phyloP scores from a whole-genome alignment of 2,888 invertebrate species.

The Xylota sylvarum region DNA sequence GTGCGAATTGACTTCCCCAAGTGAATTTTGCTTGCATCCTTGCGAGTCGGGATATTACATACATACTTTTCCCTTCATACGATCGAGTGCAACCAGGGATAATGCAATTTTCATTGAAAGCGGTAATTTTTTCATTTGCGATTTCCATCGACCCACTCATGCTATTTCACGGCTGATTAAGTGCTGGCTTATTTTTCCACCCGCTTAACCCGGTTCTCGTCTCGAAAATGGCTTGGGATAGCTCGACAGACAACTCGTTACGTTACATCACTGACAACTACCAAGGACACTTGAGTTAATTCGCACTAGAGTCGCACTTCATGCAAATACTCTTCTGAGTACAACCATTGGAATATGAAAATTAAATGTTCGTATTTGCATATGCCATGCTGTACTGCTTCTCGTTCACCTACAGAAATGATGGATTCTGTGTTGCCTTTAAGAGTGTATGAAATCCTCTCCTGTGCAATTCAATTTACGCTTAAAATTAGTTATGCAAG shows the following conservation, averaged over 20 bases:
- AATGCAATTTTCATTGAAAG: conserved; percentile 71
- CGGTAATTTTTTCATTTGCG: conserved; percentile 70
- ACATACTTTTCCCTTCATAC: conserved; percentile 37
- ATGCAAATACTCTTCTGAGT: conserved; percentile 52
- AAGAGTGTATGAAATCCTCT: conserved; percentile 42
- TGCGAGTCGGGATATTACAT: neutral
- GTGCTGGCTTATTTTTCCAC: conserved; percentile 59
- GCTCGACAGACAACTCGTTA: conserved; percentile 52
- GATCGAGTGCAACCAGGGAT: conserved; percentile 34
- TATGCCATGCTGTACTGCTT: conserved; percentile 25
- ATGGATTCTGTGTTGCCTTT: conserved; percentile 12
- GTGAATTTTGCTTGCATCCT: conserved; percentile 29
- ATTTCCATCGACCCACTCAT: conserved; percentile 69
- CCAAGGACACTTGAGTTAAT: conserved; percentile 70
- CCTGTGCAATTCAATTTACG: conserved; percentile 68
- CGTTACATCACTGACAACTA: conserved; percentile 55
- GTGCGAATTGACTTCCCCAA: conserved; percentile 33
- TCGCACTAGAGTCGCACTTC: conserved; percentile 62
- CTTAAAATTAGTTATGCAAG: conserved; percentile 70
- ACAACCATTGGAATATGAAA: conserved; percentile 54
- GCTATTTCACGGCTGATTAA: conserved; percentile 70
- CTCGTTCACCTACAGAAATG: conserved; percentile 12
- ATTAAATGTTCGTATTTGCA: conserved; percentile 45
- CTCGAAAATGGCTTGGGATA: conserved; percentile 36
- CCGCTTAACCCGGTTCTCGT: conserved; percentile 45